phyloP scores from a whole-genome alignment of 2,113 vertebrate genomes.

The Hippocampus zosterae region DNA sequence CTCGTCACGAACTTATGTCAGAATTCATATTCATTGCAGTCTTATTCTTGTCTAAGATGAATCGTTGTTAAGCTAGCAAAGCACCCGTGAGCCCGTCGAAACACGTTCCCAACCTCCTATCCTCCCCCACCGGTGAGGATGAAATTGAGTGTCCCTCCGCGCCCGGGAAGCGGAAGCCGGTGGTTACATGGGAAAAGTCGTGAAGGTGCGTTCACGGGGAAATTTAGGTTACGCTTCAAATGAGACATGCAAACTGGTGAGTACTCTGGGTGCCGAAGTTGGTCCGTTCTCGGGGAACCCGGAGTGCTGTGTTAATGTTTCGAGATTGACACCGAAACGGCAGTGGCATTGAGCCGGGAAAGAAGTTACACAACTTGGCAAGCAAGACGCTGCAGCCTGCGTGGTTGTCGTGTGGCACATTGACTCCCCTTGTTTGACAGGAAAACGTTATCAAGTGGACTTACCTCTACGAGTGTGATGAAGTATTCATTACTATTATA shows the following conservation, averaged over 20 bases:
- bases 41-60: background rate
- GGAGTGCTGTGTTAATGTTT: background rate
- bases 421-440: slow-evolving; percentile 15
- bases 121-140: background rate
- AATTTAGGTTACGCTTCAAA: slow-evolving; percentile 72
- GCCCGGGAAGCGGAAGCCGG: slow-evolving; percentile 76
- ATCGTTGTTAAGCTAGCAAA: too few species aligned
- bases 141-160: slow-evolving; percentile 32
- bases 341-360: slow-evolving; percentile 9
- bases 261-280: slow-evolving; percentile 35
- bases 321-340: background rate
- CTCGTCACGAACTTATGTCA: background rate
- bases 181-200: slow-evolving; percentile 53
- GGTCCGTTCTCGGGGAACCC: background rate
- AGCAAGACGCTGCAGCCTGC: slow-evolving; percentile 9
- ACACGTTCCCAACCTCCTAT: background rate
- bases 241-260: slow-evolving; percentile 53
- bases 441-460: background rate
- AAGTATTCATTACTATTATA: background rate
- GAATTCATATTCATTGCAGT: background rate
- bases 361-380: slow-evolving; percentile 37
- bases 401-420: slow-evolving; percentile 29
- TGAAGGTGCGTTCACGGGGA: slow-evolving; percentile 56
- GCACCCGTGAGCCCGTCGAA: too few species aligned
- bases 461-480: background rate